These are phyloP conservation scores for Crax fasciolata DNA, from an alignment of 2,797 vertebrate genomes.

Conservation along the genomic window DNA sequence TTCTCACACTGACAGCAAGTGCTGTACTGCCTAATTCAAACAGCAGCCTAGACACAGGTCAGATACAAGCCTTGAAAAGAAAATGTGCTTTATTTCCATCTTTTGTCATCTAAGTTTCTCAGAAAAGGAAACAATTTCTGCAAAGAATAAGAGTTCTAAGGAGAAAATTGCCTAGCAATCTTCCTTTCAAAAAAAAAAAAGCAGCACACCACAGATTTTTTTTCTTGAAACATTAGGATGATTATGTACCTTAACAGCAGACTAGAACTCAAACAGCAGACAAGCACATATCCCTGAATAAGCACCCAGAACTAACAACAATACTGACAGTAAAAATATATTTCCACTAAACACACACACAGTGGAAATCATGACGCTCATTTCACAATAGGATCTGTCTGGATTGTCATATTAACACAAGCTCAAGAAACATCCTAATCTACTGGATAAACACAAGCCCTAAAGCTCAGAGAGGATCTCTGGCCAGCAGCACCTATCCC, in stretches of 20 bases:
- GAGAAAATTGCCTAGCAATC: not conserved
- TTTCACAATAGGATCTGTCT: not conserved
- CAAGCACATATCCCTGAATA: not conserved
- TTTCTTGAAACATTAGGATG: no score
- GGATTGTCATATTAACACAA: not conserved
- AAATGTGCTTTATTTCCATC: not conserved
- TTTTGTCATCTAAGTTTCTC: not conserved
- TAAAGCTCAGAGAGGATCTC: not conserved
- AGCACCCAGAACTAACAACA: not conserved
- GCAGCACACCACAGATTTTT: no score
- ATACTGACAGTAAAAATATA: not conserved
- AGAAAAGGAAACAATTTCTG: not conserved
- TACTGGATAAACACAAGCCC: not conserved
- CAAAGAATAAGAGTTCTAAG: not conserved
- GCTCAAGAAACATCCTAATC: not conserved
- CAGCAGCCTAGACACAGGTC: not conserved
- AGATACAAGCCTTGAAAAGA: not conserved
- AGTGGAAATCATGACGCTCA: not conserved
- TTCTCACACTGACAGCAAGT: not conserved
- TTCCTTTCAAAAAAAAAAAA: not conserved
- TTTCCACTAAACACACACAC: not conserved
- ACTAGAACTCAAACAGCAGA: not conserved
- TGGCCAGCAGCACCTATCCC: not conserved
- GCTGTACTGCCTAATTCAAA: not conserved
- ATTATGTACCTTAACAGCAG: not conserved